These are phyloP conservation scores for Lithobates pipiens DNA, from an alignment of 2,797 vertebrate genomes.

Conservation along the genomic window DNA sequence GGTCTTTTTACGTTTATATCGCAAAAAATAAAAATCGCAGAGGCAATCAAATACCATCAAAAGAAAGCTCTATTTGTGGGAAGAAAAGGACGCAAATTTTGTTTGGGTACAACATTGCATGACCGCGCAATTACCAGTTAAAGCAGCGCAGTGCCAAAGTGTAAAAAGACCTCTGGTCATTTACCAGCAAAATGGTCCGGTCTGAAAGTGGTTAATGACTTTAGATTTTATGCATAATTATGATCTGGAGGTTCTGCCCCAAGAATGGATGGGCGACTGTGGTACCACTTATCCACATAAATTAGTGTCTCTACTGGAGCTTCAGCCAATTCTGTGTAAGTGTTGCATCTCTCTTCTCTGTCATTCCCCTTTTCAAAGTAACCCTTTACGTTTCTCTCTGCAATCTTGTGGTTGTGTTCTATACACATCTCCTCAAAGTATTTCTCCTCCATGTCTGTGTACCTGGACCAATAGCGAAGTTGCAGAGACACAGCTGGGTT, in stretches of 20 bases:
- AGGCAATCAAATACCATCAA: too few relatives aligned
- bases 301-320: conserved; percentile 11
- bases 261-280: conserved; percentile 21
- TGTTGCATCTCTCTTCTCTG: neutral
- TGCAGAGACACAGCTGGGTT: neutral
- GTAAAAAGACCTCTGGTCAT: too few relatives aligned
- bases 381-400: conserved; percentile 16
- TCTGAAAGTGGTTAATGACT: too few relatives aligned
- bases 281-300: conserved; percentile 48
- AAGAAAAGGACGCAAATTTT: too few relatives aligned
- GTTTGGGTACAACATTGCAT: too few relatives aligned
- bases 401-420: conserved; percentile 17
- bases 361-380: conserved; percentile 22
- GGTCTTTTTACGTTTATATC: too few relatives aligned
- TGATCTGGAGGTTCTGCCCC: neutral
- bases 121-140: too few relatives aligned
- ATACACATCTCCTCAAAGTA: conserved; percentile 38
- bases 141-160: too few relatives aligned
- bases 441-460: conserved; percentile 35
- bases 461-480: conserved; percentile 30
- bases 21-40: too few relatives aligned
- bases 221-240: neutral
- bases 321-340: neutral
- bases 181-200: too few relatives aligned
- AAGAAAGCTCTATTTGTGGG: too few relatives aligned